phyloP scores from a whole-genome alignment of 2,888 invertebrate species.

The Desoria tigrina region DNA sequence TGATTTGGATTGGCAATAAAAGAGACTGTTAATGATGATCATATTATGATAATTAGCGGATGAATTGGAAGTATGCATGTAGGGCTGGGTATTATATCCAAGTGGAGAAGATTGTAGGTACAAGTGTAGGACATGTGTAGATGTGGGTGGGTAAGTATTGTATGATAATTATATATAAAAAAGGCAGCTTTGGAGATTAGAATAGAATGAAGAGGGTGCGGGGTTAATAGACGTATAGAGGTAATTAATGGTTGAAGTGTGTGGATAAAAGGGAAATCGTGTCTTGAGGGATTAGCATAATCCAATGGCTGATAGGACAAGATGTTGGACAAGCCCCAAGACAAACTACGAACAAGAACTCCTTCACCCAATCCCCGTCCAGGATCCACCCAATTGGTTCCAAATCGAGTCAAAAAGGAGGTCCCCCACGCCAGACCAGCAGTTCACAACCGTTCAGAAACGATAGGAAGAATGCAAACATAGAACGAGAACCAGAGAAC shows the following conservation, averaged over 20 bases:
- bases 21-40: slow-evolving; percentile 22
- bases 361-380: slow-evolving; percentile 46
- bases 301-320: slow-evolving; percentile 54
- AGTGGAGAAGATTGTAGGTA: slow-evolving; percentile 10
- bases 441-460: slow-evolving; percentile 25
- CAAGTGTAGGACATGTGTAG: slow-evolving; percentile 48
- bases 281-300: slow-evolving; percentile 54
- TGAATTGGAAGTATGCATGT: slow-evolving; percentile 22
- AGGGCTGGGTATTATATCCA: neutral
- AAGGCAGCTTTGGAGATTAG: slow-evolving; percentile 19
- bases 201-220: slow-evolving; percentile 43
- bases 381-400: slow-evolving; percentile 53
- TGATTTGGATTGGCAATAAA: slow-evolving; percentile 21
- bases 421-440: too few relatives aligned
- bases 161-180: slow-evolving; percentile 22
- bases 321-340: slow-evolving; percentile 54
- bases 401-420: slow-evolving; percentile 54
- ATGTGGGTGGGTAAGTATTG: slow-evolving; percentile 41
- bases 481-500: neutral
- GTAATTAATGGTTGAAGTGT: slow-evolving; percentile 53
- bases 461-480: neutral
- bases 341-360: slow-evolving; percentile 53
- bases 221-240: slow-evolving; percentile 52
- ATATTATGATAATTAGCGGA: slow-evolving; percentile 25
- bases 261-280: slow-evolving; percentile 53